phyloP scores from a whole-genome alignment of 1,140 invertebrate species.

The Eriocheir sinensis region DNA sequence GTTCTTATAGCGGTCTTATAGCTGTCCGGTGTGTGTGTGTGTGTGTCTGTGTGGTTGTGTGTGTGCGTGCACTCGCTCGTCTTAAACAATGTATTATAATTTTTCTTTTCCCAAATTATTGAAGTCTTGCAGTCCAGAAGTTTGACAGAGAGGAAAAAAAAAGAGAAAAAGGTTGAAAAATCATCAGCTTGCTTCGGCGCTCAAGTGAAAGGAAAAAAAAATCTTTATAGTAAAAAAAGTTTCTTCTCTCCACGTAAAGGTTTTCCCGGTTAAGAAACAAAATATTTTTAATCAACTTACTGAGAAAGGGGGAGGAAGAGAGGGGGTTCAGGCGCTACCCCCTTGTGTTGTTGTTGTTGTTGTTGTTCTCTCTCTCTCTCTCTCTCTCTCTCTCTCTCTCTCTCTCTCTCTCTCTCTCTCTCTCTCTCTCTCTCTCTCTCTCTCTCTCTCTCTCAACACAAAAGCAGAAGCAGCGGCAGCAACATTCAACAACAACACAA shows the following conservation, averaged over 20 bases:
- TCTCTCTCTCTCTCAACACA: neutral
- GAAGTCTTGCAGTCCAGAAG: neutral
- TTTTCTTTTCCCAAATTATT: neutral
- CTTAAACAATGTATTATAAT: constrained; percentile 27
- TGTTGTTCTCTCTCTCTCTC: neutral
- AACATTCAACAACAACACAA: neutral
- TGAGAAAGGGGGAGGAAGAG: no score
- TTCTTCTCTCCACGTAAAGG: no score
- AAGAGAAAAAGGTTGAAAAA: neutral
- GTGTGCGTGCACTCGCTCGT: no score
- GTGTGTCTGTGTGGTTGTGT: no score
- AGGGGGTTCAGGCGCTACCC: no score
- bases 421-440: neutral
- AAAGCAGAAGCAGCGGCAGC: neutral
- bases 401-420: neutral
- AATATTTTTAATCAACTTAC: neutral
- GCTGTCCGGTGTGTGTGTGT: no score
- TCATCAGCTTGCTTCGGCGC: no score
- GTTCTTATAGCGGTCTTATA: no score
- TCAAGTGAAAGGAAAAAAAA: no score
- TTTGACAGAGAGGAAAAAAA: neutral
- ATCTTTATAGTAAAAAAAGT: no score
- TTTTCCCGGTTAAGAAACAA: no score
- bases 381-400: neutral
- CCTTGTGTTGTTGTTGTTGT: no score